Conservation (phyloP, 2,797 vertebrate genomes). For the Pseudocheirus occidentalis region DNA sequence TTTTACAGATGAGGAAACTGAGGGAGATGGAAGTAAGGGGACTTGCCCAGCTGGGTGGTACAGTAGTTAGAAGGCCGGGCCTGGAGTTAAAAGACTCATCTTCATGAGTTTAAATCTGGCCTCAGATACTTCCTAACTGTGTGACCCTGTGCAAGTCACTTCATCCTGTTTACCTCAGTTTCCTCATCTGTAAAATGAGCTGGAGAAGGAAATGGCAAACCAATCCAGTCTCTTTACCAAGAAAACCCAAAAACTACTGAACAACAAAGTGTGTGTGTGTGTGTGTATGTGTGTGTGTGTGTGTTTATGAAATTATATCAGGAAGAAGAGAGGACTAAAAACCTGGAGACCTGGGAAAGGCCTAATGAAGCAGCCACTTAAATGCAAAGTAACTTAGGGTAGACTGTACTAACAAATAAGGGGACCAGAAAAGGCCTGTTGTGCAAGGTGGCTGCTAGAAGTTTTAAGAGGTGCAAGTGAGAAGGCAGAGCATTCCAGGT, state of each 20-base stretch:
- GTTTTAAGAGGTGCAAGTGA: background rate
- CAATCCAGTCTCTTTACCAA: background rate
- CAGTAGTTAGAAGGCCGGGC: background rate
- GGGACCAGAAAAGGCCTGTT: background rate
- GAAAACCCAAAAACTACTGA: background rate
- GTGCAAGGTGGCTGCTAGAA: background rate
- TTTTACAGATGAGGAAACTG: background rate
- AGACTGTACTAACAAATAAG: background rate
- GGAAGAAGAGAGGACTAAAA: background rate
- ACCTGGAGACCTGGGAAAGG: background rate
- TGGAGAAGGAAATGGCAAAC: background rate
- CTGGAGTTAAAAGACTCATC: background rate
- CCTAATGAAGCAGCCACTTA: background rate
- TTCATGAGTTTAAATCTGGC: background rate
- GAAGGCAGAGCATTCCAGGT: background rate
- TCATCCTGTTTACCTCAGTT: background rate
- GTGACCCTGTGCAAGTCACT: background rate
- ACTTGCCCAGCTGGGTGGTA: no score
- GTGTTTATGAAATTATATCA: background rate
- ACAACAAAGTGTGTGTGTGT: background rate
- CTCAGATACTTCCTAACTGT: background rate
- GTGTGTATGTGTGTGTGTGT: no score
- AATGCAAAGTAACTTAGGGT: background rate
- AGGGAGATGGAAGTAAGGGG: background rate
- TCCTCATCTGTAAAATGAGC: background rate